Conservation (phyloP, 30 jellyfish, hydroid and myxozoan species). For the Chrysaora quinquecirrha region DNA sequence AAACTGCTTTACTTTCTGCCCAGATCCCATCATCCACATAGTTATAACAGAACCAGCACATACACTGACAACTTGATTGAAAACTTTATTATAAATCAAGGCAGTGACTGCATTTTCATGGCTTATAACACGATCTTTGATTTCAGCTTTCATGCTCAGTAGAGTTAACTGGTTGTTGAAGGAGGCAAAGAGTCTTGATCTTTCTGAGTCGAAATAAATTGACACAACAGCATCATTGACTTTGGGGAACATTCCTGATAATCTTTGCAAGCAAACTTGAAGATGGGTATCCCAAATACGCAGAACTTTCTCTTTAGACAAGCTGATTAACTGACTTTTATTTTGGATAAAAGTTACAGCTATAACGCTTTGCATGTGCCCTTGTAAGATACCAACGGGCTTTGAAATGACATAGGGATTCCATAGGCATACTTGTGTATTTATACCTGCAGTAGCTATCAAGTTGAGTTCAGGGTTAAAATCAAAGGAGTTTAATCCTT, state of each 20-base stretch:
- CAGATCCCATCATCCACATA: slow-evolving; percentile 92
- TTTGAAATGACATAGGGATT: slow-evolving; percentile 92
- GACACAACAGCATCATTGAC: slow-evolving; percentile 74
- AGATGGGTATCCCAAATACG: slow-evolving; percentile 96
- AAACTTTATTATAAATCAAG: slow-evolving; percentile 57
- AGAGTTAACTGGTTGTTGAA: slow-evolving; percentile 73
- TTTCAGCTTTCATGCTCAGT: slow-evolving; percentile 77
- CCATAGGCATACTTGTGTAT: slow-evolving; percentile 92
- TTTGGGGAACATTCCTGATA: slow-evolving; percentile 85
- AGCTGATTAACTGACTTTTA: slow-evolving; percentile 81
- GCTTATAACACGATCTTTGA: slow-evolving; percentile 68
- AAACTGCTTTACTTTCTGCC: slow-evolving; percentile 95
- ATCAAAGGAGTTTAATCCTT: slow-evolving; percentile 93
- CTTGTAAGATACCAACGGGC: slow-evolving; percentile 94
- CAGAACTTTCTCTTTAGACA: slow-evolving; percentile 88
- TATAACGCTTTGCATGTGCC: slow-evolving; percentile 89
- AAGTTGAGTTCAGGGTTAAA: slow-evolving; percentile 74
- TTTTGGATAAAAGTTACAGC: slow-evolving; percentile 74
- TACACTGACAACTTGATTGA: slow-evolving; percentile 84
- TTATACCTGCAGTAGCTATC: slow-evolving; percentile 97
- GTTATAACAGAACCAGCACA: slow-evolving; percentile 87
- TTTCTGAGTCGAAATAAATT: slow-evolving; percentile 78
- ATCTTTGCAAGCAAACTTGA: slow-evolving; percentile 92
- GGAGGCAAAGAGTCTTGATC: slow-evolving; percentile 61
- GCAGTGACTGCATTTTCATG: slow-evolving; percentile 90